Percentiles rank a stretch among this genome's conserved stretches.
These are phyloP conservation scores for Clarias magur DNA, from an alignment of 2,113 vertebrate genomes.

Conservation along the genomic window DNA sequence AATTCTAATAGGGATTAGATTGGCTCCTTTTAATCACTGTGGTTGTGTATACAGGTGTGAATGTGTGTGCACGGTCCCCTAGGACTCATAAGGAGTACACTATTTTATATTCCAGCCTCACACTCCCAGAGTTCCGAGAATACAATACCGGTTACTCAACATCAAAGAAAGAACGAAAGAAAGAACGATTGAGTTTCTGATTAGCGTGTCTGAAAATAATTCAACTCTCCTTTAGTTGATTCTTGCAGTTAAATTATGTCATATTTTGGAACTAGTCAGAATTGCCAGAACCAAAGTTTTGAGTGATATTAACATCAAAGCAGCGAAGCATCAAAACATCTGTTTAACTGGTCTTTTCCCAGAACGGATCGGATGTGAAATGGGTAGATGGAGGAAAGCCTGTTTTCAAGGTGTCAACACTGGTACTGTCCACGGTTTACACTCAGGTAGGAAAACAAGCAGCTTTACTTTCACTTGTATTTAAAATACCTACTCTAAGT, in stretches of 20 bases:
- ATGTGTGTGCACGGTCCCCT: neutral
- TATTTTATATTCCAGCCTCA: neutral
- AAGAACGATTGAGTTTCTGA: neutral
- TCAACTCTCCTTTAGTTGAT: neutral
- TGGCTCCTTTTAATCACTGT: neutral
- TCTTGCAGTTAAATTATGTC: neutral
- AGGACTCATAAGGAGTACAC: neutral
- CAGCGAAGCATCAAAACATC: neutral
- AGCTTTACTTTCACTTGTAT: neutral
- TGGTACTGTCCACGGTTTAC: conserved; percentile 91
- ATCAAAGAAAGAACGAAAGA: neutral
- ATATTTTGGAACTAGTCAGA: neutral
- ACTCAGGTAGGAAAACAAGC: conserved; percentile 81
- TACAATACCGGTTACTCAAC: neutral
- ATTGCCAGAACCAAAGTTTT: neutral
- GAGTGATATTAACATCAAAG: neutral
- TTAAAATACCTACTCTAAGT: neutral
- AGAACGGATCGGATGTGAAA: conserved; percentile 83
- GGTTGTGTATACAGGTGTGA: neutral
- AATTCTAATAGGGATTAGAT: neutral
- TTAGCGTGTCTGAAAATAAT: neutral
- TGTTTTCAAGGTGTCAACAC: conserved; percentile 89
- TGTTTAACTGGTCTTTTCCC: conserved; percentile 42
- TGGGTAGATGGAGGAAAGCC: conserved; percentile 94
- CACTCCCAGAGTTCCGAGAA: neutral